A percentile compares a stretch with the other conserved stretches of the same genome.
These are phyloP conservation scores for Crotalus horridus DNA, from an alignment of 2,113 vertebrate species.

Conservation along the genomic window DNA sequence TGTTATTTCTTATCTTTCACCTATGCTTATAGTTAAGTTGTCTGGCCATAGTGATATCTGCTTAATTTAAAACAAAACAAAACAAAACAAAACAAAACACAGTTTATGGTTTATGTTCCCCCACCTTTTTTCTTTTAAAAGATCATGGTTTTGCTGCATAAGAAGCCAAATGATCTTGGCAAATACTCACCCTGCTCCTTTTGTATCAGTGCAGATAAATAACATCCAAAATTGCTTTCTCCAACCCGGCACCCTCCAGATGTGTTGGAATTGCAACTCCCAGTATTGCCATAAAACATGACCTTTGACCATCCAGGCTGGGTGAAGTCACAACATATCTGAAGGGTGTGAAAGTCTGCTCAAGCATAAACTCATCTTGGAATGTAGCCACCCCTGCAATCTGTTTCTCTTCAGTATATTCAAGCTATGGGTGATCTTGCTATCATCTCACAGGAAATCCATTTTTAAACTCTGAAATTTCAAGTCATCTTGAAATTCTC, in stretches of 20 bases:
- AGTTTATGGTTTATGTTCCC: constrained; percentile 42
- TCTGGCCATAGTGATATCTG: constrained; percentile 68
- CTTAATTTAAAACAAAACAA: constrained; percentile 44
- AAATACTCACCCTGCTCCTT: constrained; percentile 17
- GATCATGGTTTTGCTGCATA: constrained; percentile 36
- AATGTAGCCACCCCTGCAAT: constrained; percentile 34
- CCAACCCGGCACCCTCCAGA: neutral
- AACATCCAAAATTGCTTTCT: constrained; percentile 25
- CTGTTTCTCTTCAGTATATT: constrained; percentile 44
- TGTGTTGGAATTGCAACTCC: neutral
- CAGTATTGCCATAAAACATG: neutral
- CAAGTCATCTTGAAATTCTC: neutral
- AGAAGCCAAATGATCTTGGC: constrained; percentile 58
- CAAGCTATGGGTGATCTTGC: constrained; percentile 53
- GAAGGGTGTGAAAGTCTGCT: neutral
- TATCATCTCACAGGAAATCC: constrained; percentile 51
- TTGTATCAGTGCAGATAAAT: constrained; percentile 59
- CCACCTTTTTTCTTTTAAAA: constrained; percentile 46
- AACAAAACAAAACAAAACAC: constrained; percentile 11
- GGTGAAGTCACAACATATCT: neutral
- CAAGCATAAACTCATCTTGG: constrained; percentile 54
- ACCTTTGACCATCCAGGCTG: neutral
- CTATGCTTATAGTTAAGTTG: constrained; percentile 53
- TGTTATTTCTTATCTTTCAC: constrained; percentile 65
- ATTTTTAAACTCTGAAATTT: constrained; percentile 47